Conservation (phyloP, 1,140 invertebrate genomes). For the Portunus trituberculatus region DNA sequence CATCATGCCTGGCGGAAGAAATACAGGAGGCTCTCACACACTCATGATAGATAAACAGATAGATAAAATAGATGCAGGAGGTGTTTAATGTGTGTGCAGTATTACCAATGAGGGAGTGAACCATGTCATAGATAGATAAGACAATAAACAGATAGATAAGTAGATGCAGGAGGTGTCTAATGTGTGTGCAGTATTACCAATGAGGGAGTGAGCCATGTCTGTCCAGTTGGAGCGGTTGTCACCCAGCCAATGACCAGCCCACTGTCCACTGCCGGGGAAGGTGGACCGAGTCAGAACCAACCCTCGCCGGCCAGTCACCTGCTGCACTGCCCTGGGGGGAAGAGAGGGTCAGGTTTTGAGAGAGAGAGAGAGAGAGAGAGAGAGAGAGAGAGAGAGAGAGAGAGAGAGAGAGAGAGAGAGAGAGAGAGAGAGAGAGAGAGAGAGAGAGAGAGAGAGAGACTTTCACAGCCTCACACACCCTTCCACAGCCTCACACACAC, state of each 20-base stretch:
- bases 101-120: slow-evolving; percentile 83
- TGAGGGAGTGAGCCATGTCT: slow-evolving; percentile 84
- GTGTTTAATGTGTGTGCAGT: background rate
- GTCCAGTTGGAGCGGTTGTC: slow-evolving; percentile 88
- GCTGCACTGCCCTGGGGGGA: slow-evolving; percentile 63
- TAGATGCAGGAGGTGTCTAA: too few species aligned
- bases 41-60: too few species aligned
- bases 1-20: slow-evolving; percentile 84
- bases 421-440: too few species aligned
- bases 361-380: background rate
- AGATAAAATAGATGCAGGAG: too few species aligned
- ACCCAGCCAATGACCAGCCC: slow-evolving; percentile 95
- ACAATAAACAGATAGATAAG: too few species aligned
- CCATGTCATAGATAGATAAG: too few species aligned
- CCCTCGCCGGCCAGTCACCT: slow-evolving; percentile 82
- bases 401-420: too few species aligned
- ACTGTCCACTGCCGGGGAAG: slow-evolving; percentile 89
- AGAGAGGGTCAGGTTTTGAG: background rate
- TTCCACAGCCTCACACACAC: too few species aligned
- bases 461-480: too few species aligned
- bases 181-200: slow-evolving; percentile 78
- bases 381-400: background rate
- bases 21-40: background rate
- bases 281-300: slow-evolving; percentile 92
- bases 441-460: too few species aligned